Evolutionary conservation across 2,888 invertebrate species (phyloP).

Genomic region (Acanthosepion lycidas): DNA sequence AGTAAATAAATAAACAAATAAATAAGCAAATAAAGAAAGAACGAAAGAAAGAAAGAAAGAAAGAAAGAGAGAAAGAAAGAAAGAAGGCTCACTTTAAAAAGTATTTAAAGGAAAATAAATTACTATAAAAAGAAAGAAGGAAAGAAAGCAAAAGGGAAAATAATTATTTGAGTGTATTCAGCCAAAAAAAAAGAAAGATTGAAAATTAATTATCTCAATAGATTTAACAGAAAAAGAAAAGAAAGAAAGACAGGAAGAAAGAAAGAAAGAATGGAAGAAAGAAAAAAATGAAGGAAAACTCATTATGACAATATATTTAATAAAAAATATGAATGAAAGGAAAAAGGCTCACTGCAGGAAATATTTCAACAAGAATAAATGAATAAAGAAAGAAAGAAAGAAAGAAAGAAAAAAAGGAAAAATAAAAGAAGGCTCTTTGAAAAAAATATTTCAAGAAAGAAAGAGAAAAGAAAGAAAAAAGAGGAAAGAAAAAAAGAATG

Average conservation of each 20-base stretch:
- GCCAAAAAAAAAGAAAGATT: too few species aligned
- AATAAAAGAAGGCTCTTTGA: not conserved
- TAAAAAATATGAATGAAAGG: not conserved
- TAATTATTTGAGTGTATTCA: not conserved
- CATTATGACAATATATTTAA: too few species aligned
- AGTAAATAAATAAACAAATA: too few species aligned
- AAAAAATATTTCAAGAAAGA: not conserved
- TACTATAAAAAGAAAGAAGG: not conserved
- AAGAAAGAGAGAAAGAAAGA: not conserved
- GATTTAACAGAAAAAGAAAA: not conserved
- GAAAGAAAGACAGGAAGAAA: not conserved
- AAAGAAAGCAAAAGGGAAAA: not conserved
- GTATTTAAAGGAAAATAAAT: too few species aligned
- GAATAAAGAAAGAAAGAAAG: too few species aligned
- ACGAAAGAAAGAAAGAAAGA: too few species aligned
- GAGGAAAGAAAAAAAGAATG: not conserved
- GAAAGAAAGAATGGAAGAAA: too few species aligned
- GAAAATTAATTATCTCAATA: too few species aligned
- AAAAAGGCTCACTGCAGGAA: not conserved
- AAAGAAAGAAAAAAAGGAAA: not conserved
- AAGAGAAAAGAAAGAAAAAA: not conserved
- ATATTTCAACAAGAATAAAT: too few species aligned
- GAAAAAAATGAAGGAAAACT: too few species aligned
- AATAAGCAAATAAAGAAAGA: not conserved
- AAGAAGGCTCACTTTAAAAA: not conserved